Evolutionary conservation across 2,888 invertebrate genomes (phyloP), one percentile per base, ranked within the genome.

Genomic region (Lithosia quadra): DNA sequence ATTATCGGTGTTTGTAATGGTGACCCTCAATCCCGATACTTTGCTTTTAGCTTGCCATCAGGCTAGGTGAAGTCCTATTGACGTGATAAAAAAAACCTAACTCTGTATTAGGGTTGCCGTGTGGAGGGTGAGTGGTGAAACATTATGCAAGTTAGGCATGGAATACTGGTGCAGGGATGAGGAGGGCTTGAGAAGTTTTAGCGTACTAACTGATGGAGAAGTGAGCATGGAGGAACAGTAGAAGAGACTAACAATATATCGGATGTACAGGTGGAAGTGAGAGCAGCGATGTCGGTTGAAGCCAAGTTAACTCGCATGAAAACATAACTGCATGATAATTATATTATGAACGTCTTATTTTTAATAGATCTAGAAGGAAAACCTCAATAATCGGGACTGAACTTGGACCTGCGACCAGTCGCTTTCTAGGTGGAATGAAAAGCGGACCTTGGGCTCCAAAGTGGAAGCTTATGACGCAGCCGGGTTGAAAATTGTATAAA

Each of bases 141-240:
- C n/a, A n/a, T 18, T n/a, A 18, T n/a, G 49, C 49, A n/a, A 49
- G n/a, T 49, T 49, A 8, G n/a, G 60, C 60, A 60, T 60, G 60
- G 60, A 60, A 36, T 2, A 24, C 13, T 10, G 11, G 22, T 10
- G 22, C 49, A 39, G 39, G 24, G 9, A 9, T 22, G 36, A 36
- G 24, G 39, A 22, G 18, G 18, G 1, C 9, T n/a, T 24, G 18
- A 24, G 11, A 43, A 24, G 13, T 33, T 24, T n/a, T 13, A 15
- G 33, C n/a, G 21, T 49, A 63, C 53, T 63, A 55, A 36, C 34
- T 34, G 34, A 15, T 18, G 28, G 43, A 62, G 28, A 62, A 11
- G 24, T n/a, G n/a, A 24, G 39, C 28, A 9, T 49, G 11, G 18
- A 24, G 8, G 9, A 10, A 1, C 3, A 5, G 9, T 53, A 36